Evolutionary conservation across 2,113 vertebrate genomes (phyloP).

Genomic region (Dascyllus trimaculatus): DNA sequence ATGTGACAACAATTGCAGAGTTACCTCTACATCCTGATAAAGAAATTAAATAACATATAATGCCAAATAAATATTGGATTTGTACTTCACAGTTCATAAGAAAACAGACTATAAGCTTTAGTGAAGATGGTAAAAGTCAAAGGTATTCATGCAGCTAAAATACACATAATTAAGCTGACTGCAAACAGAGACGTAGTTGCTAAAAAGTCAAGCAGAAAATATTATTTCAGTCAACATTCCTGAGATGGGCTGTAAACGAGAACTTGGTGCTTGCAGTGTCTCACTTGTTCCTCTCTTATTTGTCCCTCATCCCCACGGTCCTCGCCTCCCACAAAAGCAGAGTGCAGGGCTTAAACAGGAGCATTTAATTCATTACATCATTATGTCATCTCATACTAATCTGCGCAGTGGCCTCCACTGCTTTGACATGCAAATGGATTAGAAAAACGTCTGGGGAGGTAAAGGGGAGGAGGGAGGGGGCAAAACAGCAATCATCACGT

Average conservation of each 20-base stretch:
- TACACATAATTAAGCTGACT: constrained; percentile 50
- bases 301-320: constrained; percentile 43
- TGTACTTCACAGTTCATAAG: neutral
- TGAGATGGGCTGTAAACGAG: constrained; percentile 35
- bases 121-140: constrained; percentile 7
- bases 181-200: constrained; percentile 40
- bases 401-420: constrained; percentile 90
- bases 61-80: neutral
- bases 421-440: constrained; percentile 95
- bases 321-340: constrained; percentile 59
- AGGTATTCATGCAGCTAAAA: constrained; percentile 40
- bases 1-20: neutral
- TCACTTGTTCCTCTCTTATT: constrained; percentile 42
- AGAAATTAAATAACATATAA: constrained; percentile 3
- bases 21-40: constrained; percentile 9
- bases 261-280: constrained; percentile 29
- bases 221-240: constrained; percentile 61
- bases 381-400: constrained; percentile 95
- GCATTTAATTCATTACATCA: constrained; percentile 96
- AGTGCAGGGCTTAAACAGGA: constrained; percentile 85
- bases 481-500: constrained; percentile 91
- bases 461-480: constrained; percentile 80
- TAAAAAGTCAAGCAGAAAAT: constrained; percentile 64
- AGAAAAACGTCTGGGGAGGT: constrained; percentile 85
- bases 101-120: neutral